A percentile compares a stretch with the other conserved stretches of the same genome.
These are phyloP conservation scores for Pelecanoides urinatrix DNA, from an alignment of 2,113 vertebrate genomes.

Conservation along the genomic window DNA sequence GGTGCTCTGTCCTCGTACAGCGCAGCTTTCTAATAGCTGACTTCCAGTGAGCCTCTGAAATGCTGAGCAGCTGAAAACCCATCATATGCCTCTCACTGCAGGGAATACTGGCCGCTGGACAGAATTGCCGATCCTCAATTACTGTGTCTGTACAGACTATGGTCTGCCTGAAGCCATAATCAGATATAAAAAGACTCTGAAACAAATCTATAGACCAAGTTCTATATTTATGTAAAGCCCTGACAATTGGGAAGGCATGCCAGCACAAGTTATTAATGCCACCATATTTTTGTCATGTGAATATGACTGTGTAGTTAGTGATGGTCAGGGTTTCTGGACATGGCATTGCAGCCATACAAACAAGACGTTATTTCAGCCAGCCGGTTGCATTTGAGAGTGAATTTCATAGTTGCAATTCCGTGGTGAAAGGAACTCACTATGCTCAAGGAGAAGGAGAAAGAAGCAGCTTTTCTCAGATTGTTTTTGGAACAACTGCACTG, in stretches of 20 bases:
- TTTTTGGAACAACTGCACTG: background rate
- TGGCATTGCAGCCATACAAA: background rate
- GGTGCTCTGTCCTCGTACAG: background rate
- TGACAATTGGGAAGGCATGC: background rate
- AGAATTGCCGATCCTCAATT: background rate
- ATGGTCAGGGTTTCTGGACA: background rate
- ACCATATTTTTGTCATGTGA: background rate
- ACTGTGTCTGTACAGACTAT: background rate
- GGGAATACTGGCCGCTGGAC: background rate
- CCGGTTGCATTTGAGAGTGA: background rate
- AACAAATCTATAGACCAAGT: background rate
- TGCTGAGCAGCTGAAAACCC: background rate
- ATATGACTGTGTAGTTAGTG: background rate
- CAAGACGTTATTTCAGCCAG: conserved; percentile 1
- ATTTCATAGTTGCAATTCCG: background rate
- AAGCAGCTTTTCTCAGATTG: background rate
- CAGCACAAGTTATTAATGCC: background rate
- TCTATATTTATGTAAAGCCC: background rate
- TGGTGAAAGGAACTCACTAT: background rate
- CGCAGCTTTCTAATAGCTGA: background rate
- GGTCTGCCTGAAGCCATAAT: background rate
- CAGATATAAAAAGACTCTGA: background rate
- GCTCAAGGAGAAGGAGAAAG: background rate
- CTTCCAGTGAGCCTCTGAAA: background rate
- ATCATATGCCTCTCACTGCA: background rate